Evolutionary conservation across 2,888 invertebrate species (phyloP).

Genomic region (Leptothorax acervorum): DNA sequence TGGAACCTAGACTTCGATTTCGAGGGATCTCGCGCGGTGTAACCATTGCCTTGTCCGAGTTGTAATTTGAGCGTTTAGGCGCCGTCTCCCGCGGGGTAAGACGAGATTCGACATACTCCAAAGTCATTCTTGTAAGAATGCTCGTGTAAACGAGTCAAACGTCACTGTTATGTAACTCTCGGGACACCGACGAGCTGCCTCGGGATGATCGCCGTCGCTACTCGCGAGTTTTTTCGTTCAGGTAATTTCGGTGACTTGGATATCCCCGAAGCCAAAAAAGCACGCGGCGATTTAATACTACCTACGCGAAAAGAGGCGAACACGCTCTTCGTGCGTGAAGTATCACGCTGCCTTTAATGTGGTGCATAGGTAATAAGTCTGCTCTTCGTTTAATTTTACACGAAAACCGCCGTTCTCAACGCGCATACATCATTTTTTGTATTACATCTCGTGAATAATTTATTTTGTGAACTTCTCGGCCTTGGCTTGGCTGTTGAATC

Average conservation of each 20-base stretch:
- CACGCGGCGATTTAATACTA: slow-evolving; percentile 1
- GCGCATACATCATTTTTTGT: slow-evolving; percentile 1
- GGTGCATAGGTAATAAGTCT: slow-evolving; percentile 10
- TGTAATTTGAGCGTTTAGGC: slow-evolving; percentile 82
- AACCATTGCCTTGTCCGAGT: slow-evolving; percentile 64
- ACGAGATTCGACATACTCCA: slow-evolving; percentile 80
- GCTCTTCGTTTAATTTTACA: slow-evolving; percentile 38
- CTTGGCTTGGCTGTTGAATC: slow-evolving; percentile 6
- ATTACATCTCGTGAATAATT: slow-evolving; percentile 33
- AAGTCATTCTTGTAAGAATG: slow-evolving; percentile 83
- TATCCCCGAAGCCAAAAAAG: not conserved
- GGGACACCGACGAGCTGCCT: slow-evolving; percentile 39
- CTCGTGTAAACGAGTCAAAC: slow-evolving; percentile 76
- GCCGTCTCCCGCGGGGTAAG: slow-evolving; percentile 80
- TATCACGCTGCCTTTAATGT: slow-evolving; percentile 21
- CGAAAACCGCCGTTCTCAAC: not conserved
- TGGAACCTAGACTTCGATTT: slow-evolving; percentile 10
- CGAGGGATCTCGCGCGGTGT: slow-evolving; percentile 26
- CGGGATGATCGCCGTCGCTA: not conserved
- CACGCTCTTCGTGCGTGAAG: not conserved
- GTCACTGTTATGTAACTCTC: slow-evolving; percentile 72
- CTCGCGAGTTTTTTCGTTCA: slow-evolving; percentile 14
- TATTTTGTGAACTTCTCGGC: slow-evolving; percentile 11
- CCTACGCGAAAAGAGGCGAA: slow-evolving; percentile 14
- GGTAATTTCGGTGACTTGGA: slow-evolving; percentile 16